Evolutionary conservation across 2,888 invertebrate genomes (phyloP).

Genomic region (Acleris holmiana): DNA sequence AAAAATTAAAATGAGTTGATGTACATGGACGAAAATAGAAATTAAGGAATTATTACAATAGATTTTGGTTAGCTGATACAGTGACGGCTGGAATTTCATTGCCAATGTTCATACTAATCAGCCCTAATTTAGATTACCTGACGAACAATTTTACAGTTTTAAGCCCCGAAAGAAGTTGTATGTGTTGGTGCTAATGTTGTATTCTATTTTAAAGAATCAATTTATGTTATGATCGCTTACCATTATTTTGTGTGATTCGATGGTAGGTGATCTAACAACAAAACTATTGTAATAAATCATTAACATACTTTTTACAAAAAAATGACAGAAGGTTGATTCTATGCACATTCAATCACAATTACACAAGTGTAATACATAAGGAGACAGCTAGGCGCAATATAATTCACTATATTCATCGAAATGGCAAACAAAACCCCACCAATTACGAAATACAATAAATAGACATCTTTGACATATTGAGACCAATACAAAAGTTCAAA

Average conservation of each 20-base stretch:
- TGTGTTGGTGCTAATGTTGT: no score
- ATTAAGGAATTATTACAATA: constrained; percentile 2
- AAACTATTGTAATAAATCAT: no score
- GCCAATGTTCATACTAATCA: no score
- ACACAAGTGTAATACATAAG: background rate
- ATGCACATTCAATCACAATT: constrained; percentile 10
- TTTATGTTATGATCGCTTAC: no score
- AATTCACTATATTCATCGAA: constrained; percentile 43
- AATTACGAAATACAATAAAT: constrained; percentile 54
- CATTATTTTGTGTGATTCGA: no score
- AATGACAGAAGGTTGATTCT: background rate
- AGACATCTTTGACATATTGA: constrained; percentile 79
- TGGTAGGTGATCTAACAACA: no score
- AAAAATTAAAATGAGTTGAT: constrained; percentile 20
- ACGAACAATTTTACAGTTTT: no score
- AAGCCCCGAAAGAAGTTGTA: no score
- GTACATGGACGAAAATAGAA: background rate
- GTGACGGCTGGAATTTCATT: no score
- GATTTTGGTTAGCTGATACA: background rate
- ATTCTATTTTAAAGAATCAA: no score
- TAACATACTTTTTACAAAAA: background rate
- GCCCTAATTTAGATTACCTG: no score
- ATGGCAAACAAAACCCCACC: constrained; percentile 45
- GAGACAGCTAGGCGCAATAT: constrained; percentile 37
- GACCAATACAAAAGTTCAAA: constrained; percentile 72